These are phyloP conservation scores for Notolabrus celidotus DNA, from an alignment of 2,797 vertebrate genomes.

Conservation along the genomic window DNA sequence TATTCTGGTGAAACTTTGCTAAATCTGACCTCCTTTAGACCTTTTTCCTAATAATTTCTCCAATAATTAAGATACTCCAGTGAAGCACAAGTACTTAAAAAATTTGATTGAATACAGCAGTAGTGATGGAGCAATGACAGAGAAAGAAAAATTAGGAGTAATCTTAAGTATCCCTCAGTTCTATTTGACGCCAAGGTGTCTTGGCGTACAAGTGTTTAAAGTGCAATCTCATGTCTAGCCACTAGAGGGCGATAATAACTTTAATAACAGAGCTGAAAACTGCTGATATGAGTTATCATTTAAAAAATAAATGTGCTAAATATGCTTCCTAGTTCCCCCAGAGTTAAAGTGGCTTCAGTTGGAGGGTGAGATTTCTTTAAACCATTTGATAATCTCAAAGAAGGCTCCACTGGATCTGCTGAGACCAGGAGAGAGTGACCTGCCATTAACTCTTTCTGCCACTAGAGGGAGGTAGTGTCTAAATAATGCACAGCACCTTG, in stretches of 20 bases:
- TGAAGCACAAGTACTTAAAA: too few species aligned
- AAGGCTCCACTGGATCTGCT: neutral
- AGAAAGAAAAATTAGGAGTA: too few species aligned
- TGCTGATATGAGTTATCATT: neutral
- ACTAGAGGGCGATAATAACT: conserved; percentile 21
- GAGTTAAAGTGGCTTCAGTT: neutral
- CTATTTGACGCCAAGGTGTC: too few species aligned
- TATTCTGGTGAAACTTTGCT: too few species aligned
- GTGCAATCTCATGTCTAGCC: conserved; percentile 28
- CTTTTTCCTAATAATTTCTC: too few species aligned
- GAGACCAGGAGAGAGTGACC: too few species aligned
- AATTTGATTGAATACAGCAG: too few species aligned
- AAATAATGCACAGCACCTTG: conserved; percentile 8
- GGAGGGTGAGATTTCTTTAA: neutral
- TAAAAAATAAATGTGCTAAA: neutral
- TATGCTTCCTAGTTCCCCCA: neutral
- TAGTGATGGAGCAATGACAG: too few species aligned
- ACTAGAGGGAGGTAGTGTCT: conserved; percentile 57
- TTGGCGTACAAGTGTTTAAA: neutral
- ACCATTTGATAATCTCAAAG: neutral
- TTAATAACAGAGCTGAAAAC: neutral
- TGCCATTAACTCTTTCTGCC: conserved; percentile 1
- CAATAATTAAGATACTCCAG: too few species aligned
- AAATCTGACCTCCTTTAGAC: too few species aligned
- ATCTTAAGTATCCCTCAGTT: too few species aligned